Evolutionary conservation across 2,888 invertebrate species (phyloP).

Genomic region (Melanostoma mellinum): DNA sequence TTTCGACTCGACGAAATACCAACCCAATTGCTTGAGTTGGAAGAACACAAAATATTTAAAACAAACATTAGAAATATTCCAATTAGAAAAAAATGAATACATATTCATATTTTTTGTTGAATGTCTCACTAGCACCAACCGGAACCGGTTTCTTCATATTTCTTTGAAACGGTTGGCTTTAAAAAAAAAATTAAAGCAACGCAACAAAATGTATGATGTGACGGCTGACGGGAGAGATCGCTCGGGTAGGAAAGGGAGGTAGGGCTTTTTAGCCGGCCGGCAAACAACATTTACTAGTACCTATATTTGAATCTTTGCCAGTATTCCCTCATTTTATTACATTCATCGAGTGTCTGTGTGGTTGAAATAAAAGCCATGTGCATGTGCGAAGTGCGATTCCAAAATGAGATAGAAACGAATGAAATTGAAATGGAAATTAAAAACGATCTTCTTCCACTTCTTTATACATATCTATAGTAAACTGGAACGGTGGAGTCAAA

Average conservation of each 20-base stretch:
- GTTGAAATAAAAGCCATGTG: too few relatives aligned
- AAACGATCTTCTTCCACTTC: conserved; percentile 14
- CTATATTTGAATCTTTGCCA: conserved; percentile 33
- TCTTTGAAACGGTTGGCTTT: conserved; percentile 30
- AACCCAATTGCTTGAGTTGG: too few relatives aligned
- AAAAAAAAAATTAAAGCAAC: neutral
- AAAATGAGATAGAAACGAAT: neutral
- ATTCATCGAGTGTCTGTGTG: conserved; percentile 13
- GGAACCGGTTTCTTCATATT: conserved; percentile 32
- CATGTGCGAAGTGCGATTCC: neutral
- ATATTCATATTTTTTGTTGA: too few relatives aligned
- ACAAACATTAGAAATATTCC: too few relatives aligned
- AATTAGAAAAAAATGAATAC: neutral
- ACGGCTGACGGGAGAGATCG: neutral
- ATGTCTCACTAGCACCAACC: conserved; percentile 12
- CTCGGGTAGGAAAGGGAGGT: neutral
- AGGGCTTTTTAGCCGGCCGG: conserved; percentile 56
- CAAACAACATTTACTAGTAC: conserved; percentile 28
- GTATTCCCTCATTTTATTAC: conserved; percentile 43
- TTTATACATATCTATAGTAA: too few relatives aligned
- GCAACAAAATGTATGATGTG: conserved; percentile 6
- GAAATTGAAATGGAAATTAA: conserved; percentile 15
- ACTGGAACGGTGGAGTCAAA: too few relatives aligned
- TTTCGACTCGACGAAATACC: too few relatives aligned
- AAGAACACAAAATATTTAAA: too few relatives aligned